Evolutionary conservation across 1,140 invertebrate genomes (phyloP).

Genomic region (Panagrolaimus sp.): DNA sequence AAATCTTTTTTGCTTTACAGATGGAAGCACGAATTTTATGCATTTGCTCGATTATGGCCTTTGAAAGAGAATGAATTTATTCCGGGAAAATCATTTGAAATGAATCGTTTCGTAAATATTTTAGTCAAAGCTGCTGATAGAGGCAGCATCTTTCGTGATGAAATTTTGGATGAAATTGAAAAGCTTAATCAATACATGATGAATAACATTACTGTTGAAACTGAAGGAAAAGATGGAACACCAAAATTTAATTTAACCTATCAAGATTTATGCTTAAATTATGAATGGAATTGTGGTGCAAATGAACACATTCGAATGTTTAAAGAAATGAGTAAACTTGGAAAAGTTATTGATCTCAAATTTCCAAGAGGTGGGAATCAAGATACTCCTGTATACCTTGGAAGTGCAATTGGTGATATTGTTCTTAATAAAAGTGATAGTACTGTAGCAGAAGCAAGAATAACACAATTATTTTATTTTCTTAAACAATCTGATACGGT

Average conservation of each 20-base stretch:
- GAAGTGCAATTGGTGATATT: conserved; percentile 54
- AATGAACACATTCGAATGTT: conserved; percentile 49
- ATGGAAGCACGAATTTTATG: conserved; percentile 53
- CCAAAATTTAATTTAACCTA: conserved; percentile 53
- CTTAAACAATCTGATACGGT: conserved; percentile 53
- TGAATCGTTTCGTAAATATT: conserved; percentile 57
- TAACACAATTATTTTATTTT: conserved; percentile 59
- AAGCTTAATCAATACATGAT: conserved; percentile 54
- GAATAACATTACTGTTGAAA: conserved; percentile 53
- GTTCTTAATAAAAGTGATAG: conserved; percentile 47
- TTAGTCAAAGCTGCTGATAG: conserved; percentile 47
- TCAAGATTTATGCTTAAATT: conserved; percentile 56
- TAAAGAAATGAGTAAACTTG: conserved; percentile 52
- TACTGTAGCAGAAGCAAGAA: conserved; percentile 49
- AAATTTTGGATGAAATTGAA: conserved; percentile 54
- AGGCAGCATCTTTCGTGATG: conserved; percentile 52
- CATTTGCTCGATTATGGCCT: conserved; percentile 56
- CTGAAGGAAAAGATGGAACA: conserved; percentile 35
- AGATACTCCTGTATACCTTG: conserved; percentile 57
- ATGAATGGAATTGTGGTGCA: conserved; percentile 55
- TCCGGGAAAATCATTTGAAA: conserved; percentile 59
- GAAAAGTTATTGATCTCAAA: conserved; percentile 51
- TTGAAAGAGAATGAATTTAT: conserved; percentile 59
- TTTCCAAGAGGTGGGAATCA: conserved; percentile 59
- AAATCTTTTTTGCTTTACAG: conserved; percentile 33